These are phyloP conservation scores for Aurelia aurita complex sp. Pacific DNA, from an alignment of 30 jellyfish, hydroid and myxozoan species.

Conservation along the genomic window DNA sequence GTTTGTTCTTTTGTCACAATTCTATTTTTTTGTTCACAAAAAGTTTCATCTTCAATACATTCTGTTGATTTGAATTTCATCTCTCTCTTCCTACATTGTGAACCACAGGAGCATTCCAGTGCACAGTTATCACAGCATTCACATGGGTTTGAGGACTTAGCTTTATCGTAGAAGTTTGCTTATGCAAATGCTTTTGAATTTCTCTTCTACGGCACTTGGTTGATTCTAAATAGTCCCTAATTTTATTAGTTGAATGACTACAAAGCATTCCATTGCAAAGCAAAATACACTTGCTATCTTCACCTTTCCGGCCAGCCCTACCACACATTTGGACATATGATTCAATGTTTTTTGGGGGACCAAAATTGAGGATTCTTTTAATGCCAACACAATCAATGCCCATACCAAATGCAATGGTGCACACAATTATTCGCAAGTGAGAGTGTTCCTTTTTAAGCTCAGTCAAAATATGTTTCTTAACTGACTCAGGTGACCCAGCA, in stretches of 20 bases:
- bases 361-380: slow-evolving; percentile 17
- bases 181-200: slow-evolving; percentile 18
- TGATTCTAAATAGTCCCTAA: slow-evolving; percentile 20
- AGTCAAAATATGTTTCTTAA: slow-evolving; percentile 9
- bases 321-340: slow-evolving; percentile 36
- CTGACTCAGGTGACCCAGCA: slow-evolving; percentile 45
- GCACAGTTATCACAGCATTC: slow-evolving; percentile 26
- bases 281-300: slow-evolving; percentile 34
- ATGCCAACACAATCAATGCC: slow-evolving; percentile 30
- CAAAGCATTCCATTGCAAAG: slow-evolving; percentile 26
- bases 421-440: slow-evolving; percentile 18
- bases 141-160: slow-evolving; percentile 22
- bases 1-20: no score
- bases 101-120: slow-evolving; percentile 15
- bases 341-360: slow-evolving; percentile 23
- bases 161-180: slow-evolving; percentile 19
- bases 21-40: no score
- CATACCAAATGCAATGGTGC: slow-evolving; percentile 39
- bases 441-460: slow-evolving; percentile 10
- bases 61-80: no score
- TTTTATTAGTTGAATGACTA: slow-evolving; percentile 19
- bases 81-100: background rate
- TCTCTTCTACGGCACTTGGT: slow-evolving; percentile 16
- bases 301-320: slow-evolving; percentile 41
- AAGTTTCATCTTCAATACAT: no score